Conservation (phyloP, 2,888 invertebrate genomes). For the Meghimatium bilineatum region DNA sequence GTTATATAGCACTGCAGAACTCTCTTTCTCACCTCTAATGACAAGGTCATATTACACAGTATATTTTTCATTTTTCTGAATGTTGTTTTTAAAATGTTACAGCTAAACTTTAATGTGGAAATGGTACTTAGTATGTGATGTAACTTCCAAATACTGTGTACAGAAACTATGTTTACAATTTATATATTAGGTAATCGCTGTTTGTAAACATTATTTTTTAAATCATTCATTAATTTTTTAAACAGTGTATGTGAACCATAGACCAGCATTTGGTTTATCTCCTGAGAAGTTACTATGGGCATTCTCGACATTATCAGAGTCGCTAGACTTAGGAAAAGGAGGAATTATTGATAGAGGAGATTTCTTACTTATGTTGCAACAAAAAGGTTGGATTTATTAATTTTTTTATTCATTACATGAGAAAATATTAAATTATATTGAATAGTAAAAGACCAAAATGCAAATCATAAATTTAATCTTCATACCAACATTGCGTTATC, state of each 20-base stretch:
- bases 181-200: too few relatives aligned
- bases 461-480: too few relatives aligned
- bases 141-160: too few relatives aligned
- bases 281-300: constrained; percentile 73
- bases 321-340: constrained; percentile 47
- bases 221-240: background rate
- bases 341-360: constrained; percentile 71
- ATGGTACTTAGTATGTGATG: too few relatives aligned
- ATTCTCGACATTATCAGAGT: constrained; percentile 71
- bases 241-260: constrained; percentile 77
- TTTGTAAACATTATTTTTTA: background rate
- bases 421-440: background rate
- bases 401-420: background rate
- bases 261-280: constrained; percentile 76
- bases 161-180: too few relatives aligned
- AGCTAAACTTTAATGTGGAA: too few relatives aligned
- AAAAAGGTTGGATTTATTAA: constrained; percentile 69
- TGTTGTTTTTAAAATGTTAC: too few relatives aligned
- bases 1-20: too few relatives aligned
- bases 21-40: too few relatives aligned
- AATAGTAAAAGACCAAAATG: background rate
- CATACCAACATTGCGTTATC: too few relatives aligned
- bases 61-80: too few relatives aligned
- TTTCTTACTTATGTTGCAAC: constrained; percentile 75
- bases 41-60: too few relatives aligned